Evolutionary conservation across 2,797 vertebrate species (phyloP).

Genomic region (Alectoris magna): DNA sequence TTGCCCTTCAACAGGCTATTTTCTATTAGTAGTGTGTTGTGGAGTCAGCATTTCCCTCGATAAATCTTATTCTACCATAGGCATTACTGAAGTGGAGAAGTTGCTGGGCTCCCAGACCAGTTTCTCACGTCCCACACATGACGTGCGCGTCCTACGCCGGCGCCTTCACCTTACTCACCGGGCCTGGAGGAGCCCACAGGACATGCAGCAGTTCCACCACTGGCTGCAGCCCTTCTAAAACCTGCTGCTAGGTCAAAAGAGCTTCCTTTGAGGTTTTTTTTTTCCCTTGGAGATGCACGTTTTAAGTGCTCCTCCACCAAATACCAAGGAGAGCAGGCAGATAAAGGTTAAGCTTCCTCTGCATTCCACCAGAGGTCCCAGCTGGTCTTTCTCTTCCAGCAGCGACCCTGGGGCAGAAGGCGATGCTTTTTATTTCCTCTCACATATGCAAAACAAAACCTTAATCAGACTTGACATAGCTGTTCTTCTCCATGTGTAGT

Average conservation of each 20-base stretch:
- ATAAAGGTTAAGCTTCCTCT: conserved; percentile 62
- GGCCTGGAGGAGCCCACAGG: neutral
- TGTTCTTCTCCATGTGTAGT: neutral
- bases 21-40: neutral
- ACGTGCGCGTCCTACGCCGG: neutral
- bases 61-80: neutral
- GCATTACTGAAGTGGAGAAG: neutral
- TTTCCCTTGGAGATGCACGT: neutral
- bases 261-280: neutral
- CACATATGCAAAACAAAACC: conserved; percentile 11
- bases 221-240: neutral
- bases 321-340: neutral
- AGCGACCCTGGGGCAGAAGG: conserved; percentile 42
- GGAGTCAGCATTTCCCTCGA: conserved; percentile 6
- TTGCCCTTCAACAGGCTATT: conserved; percentile 30
- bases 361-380: conserved; percentile 71
- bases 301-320: conserved; percentile 14
- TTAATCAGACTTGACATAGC: neutral
- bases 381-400: conserved; percentile 61
- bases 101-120: neutral
- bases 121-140: neutral
- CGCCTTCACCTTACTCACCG: neutral
- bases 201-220: rapidly evolving
- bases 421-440: conserved; percentile 47
- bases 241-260: neutral